Percentiles rank a stretch among this genome's conserved stretches.
Conservation (phyloP, 2,113 vertebrate genomes). For the Dipodomys spectabilis region DNA sequence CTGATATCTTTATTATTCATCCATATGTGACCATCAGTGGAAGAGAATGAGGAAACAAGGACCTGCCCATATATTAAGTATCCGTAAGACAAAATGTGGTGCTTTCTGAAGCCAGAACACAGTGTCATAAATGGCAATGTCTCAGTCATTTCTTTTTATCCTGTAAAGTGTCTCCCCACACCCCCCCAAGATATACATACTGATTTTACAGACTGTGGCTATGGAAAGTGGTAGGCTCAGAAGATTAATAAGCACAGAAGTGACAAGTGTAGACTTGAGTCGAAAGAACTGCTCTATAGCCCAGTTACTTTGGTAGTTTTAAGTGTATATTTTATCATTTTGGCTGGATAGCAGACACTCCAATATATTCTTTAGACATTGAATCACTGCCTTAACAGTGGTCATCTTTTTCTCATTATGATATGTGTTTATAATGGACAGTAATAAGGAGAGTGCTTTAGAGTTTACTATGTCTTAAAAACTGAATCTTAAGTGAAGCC, state of each 20-base stretch:
- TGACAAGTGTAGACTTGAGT: background rate
- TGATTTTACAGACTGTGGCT: background rate
- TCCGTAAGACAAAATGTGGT: background rate
- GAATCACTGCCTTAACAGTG: background rate
- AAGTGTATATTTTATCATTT: conserved; percentile 6
- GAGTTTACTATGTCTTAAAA: background rate
- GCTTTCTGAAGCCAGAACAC: background rate
- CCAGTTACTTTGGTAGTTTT: background rate
- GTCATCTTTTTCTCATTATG: background rate
- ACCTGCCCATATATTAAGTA: background rate
- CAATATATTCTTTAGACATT: background rate
- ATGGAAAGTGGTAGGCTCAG: background rate
- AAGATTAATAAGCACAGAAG: background rate
- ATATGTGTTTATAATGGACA: background rate
- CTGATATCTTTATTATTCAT: background rate
- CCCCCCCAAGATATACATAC: background rate
- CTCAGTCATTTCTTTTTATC: background rate
- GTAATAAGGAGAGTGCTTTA: background rate
- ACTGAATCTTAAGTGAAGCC: background rate
- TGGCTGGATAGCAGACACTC: background rate
- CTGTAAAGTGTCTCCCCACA: background rate
- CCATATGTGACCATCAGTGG: background rate
- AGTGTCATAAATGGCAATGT: background rate
- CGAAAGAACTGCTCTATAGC: background rate
- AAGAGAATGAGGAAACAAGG: background rate